Evolutionary conservation across 2,797 vertebrate genomes (phyloP), one percentile per base, ranked within the genome.

Genomic region (Paratrypauchen microcephalus): DNA sequence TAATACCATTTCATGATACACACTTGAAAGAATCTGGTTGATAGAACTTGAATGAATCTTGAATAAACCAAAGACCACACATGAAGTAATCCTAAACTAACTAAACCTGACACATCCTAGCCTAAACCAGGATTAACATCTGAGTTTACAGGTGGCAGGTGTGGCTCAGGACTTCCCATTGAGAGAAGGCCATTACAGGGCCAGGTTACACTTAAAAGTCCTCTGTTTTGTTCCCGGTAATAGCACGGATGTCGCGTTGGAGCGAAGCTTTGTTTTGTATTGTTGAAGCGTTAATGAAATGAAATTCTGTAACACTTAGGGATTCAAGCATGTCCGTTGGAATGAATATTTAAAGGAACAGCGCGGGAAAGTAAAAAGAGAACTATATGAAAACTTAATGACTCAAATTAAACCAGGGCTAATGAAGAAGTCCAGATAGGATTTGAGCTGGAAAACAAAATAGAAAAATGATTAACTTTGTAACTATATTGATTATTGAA

Each of bases 121-220:
- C 6, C 57, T 18, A 32, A 59, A 13, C 28, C 16, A 7, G 57
- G 55, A 57, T 57, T 57, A 28, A 19, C 15, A 16, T 11, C 6
- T 7, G 58, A 6, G 58, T 19, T 36, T 36, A n/a, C 58, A 60
- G 58, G 58, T 60, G 58, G 30, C 58, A 60, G 58, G 58, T 60
- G 58, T 12, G 18, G 3, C 8, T 16, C 30, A 30, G 58, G 30
- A 60, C 18, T 28, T 60, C 56, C 56, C 56, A 58, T 58, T 58
- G 56, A 58, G 56, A 18, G 5, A 5, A 26, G 6, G 2, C 56
- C 24, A 26, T 28, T 7, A 18, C 6, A n/a, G 32, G 36, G 61
- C 61, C 39, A 15, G 61, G 61, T 63, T 63, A 45, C 61, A 63
- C 61, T 63, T 62, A 21, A 47, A 47, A 47, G 21, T 41, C 39